Percentiles rank a stretch among this genome's conserved stretches.
These are phyloP conservation scores for Bradysia coprophila DNA, from an alignment of 1,140 invertebrate genomes.

Conservation along the genomic window DNA sequence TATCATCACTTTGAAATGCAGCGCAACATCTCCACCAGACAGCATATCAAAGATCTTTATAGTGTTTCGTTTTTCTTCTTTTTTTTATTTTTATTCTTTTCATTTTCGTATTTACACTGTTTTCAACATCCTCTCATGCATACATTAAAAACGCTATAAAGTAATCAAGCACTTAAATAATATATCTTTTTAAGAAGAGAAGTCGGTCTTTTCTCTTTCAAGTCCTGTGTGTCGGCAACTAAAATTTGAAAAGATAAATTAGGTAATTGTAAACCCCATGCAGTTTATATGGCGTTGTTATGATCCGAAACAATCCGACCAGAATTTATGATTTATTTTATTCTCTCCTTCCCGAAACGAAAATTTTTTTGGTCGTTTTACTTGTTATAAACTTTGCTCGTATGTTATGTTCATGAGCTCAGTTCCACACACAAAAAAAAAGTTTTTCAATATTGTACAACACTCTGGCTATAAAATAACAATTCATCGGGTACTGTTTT, in stretches of 20 bases:
- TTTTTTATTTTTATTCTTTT: too few relatives aligned
- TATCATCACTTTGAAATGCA: too few relatives aligned
- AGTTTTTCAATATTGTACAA: too few relatives aligned
- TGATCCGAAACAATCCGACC: slow-evolving; percentile 1
- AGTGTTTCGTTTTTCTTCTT: too few relatives aligned
- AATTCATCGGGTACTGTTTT: too few relatives aligned
- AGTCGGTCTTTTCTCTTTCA: not conserved
- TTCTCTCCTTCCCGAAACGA: too few relatives aligned
- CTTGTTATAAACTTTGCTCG: not conserved
- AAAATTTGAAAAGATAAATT: slow-evolving; percentile 1
- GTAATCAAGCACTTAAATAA: not conserved
- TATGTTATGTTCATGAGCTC: too few relatives aligned
- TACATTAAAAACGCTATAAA: not conserved
- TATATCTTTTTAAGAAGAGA: not conserved
- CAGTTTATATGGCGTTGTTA: slow-evolving; percentile 2
- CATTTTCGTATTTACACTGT: not conserved
- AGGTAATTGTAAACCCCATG: slow-evolving; percentile 3
- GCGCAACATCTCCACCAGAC: too few relatives aligned
- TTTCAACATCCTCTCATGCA: not conserved
- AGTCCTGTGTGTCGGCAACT: not conserved
- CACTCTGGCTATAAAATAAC: too few relatives aligned
- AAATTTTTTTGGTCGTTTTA: too few relatives aligned
- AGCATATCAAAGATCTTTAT: too few relatives aligned
- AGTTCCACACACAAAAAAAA: too few relatives aligned
- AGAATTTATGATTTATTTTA: slow-evolving; percentile 1